phyloP scores from a whole-genome alignment of 1,140 invertebrate genomes.

The Neodiprion virginianus region DNA sequence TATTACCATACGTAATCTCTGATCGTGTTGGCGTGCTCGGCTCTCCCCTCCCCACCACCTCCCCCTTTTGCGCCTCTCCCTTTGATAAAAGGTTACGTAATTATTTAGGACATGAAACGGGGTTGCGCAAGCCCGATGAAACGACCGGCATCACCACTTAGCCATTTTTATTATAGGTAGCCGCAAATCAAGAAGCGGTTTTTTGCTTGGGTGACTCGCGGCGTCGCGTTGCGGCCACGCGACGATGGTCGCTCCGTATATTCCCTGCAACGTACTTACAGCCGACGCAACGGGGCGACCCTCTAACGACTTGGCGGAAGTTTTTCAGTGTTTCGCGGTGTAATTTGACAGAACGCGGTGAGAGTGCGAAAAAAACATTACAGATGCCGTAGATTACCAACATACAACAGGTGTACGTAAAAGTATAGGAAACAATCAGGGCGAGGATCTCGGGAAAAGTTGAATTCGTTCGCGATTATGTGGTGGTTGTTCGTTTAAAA shows the following conservation, averaged over 20 bases:
- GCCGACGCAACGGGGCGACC: background rate
- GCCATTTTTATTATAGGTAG: too few relatives aligned
- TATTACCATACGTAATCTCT: background rate
- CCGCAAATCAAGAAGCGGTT: too few relatives aligned
- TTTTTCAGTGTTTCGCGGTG: background rate
- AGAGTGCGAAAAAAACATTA: background rate
- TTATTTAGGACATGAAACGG: background rate
- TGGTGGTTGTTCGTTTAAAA: too few relatives aligned
- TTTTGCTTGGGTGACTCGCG: too few relatives aligned
- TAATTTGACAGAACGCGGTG: background rate
- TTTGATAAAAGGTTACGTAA: conserved; percentile 1
- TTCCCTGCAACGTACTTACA: too few relatives aligned
- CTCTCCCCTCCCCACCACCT: background rate
- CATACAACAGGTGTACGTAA: too few relatives aligned
- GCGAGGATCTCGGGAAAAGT: too few relatives aligned
- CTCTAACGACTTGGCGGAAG: background rate
- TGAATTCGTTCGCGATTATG: too few relatives aligned
- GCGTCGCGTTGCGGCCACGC: too few relatives aligned
- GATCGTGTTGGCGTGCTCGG: background rate
- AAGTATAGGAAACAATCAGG: too few relatives aligned
- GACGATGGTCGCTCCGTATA: too few relatives aligned
- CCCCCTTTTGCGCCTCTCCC: background rate
- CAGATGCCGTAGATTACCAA: too few relatives aligned
- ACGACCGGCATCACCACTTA: background rate
- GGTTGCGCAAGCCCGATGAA: background rate